Evolutionary conservation across 92 coral and sea anemone species (phyloP), one percentile per base, ranked within the genome.

Genomic region (Porites evermanni): DNA sequence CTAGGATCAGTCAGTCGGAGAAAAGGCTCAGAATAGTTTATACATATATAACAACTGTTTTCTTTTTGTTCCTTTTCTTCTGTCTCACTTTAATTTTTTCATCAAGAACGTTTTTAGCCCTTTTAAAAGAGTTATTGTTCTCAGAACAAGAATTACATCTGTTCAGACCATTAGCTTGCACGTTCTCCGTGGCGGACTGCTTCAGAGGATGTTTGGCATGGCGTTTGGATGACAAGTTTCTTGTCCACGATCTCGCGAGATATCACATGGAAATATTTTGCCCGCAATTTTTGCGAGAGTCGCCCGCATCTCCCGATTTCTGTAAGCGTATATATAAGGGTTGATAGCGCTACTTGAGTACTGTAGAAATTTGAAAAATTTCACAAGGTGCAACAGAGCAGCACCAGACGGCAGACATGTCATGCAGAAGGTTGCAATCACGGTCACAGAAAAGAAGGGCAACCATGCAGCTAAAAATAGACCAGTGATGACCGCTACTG

Each of bases 301-400:
- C 19, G 64, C 12, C 50, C 88, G 88, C 79, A 96, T 91, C 21
- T 96, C 96, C 81, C 56, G 92, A 80, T 93, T 93, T 56, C 98
- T 78, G 67, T 87, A 94, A 13, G 98, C 96, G 88, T 96, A 96
- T 29, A 96, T 95, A 10, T 94, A 94, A 1, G 98, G 98, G 64
- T 96, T 96, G 3, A 94, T 50, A 52, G 92, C 89, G 20, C 98
- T 94, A 29, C 93, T 87, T 21, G 88, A 85, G 77, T 96, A 96
- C 65, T 96, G 98, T 94, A 94, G 89, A 93, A 94, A 93, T 68
- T 96, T 96, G 18, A 94, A 86, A 79, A 91, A 88, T 20, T 90
- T 88, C 12, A 93, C 87, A 12, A 96, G 78, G 72, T 87, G 93
- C 10, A 82, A 75, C 23, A 87, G 67, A 53, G 70, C 88, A 21